These are phyloP conservation scores for Megalops atlanticus DNA, from an alignment of 2,113 vertebrate genomes.

Conservation along the genomic window DNA sequence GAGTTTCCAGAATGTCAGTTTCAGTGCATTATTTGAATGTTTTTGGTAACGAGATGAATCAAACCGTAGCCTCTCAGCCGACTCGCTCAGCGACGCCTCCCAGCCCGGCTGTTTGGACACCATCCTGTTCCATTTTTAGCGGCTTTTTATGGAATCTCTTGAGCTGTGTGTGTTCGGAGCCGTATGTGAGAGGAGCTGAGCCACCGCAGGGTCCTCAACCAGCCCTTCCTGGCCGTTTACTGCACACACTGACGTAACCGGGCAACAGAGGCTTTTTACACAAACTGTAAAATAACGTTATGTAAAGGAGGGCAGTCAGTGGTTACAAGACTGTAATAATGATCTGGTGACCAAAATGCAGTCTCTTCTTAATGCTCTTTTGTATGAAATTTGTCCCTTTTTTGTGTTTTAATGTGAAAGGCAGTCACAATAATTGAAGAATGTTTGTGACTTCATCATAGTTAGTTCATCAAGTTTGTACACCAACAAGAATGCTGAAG, in stretches of 20 bases:
- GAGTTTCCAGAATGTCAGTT: slow-evolving; percentile 34
- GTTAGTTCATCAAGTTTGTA: neutral
- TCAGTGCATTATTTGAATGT: slow-evolving; percentile 42
- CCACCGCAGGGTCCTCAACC: slow-evolving; percentile 35
- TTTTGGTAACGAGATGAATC: slow-evolving; percentile 46
- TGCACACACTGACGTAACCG: slow-evolving; percentile 20
- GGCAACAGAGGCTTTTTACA: slow-evolving; percentile 32
- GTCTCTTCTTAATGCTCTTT: neutral
- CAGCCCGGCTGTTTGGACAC: slow-evolving; percentile 43
- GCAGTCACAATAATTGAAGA: neutral
- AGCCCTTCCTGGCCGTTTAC: slow-evolving; percentile 46
- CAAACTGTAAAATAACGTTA: neutral
- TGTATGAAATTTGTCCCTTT: neutral
- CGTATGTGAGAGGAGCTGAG: slow-evolving; percentile 50
- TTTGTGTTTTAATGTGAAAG: neutral
- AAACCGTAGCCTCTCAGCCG: slow-evolving; percentile 27
- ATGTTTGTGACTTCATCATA: neutral
- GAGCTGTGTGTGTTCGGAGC: slow-evolving; percentile 38
- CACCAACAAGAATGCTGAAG: slow-evolving; percentile 12
- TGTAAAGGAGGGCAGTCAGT: slow-evolving; percentile 11
- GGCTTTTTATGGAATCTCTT: slow-evolving; percentile 44
- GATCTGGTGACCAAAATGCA: slow-evolving; percentile 6
- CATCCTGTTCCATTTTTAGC: slow-evolving; percentile 41
- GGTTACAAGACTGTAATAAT: slow-evolving; percentile 38
- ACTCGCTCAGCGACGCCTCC: slow-evolving; percentile 37